These are phyloP conservation scores for Lasioglossum marginatum DNA, from an alignment of 2,888 invertebrate species.

Conservation along the genomic window DNA sequence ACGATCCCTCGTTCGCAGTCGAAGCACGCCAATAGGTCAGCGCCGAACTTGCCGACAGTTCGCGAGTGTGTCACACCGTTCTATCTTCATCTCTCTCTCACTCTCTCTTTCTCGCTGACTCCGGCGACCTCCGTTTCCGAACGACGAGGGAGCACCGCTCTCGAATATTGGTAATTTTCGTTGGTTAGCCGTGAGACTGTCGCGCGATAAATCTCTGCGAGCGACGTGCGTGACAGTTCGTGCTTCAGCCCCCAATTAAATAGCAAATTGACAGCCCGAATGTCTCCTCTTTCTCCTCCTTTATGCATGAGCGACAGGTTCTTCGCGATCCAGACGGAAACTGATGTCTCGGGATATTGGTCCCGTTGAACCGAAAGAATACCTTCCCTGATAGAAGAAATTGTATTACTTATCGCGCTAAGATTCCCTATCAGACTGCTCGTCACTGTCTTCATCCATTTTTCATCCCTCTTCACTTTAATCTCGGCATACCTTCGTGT, in stretches of 20 bases:
- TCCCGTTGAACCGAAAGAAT: not conserved
- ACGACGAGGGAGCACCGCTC: not conserved
- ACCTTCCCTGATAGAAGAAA: not conserved
- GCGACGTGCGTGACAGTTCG: not conserved
- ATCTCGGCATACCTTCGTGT: not conserved
- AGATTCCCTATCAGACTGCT: not conserved
- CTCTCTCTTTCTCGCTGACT: not conserved
- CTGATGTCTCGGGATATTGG: not conserved
- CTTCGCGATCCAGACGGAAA: not conserved
- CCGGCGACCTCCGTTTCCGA: not conserved
- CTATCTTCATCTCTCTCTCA: not conserved
- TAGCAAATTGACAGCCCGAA: not conserved
- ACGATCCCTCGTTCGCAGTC: constrained; percentile 32
- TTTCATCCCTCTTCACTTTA: not conserved
- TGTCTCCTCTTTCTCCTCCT: not conserved
- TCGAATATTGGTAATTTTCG: constrained; percentile 1
- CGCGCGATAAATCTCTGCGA: constrained; percentile 4
- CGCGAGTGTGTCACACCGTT: not conserved
- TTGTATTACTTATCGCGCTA: not conserved
- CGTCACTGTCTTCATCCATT: not conserved
- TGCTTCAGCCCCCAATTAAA: constrained; percentile 2
- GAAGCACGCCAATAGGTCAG: constrained; percentile 47
- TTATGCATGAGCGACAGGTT: not conserved
- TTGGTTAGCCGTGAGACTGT: not conserved
- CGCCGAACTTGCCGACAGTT: constrained; percentile 7